These are phyloP conservation scores for Papilio protenor DNA, from an alignment of 2,888 invertebrate genomes.

Conservation along the genomic window DNA sequence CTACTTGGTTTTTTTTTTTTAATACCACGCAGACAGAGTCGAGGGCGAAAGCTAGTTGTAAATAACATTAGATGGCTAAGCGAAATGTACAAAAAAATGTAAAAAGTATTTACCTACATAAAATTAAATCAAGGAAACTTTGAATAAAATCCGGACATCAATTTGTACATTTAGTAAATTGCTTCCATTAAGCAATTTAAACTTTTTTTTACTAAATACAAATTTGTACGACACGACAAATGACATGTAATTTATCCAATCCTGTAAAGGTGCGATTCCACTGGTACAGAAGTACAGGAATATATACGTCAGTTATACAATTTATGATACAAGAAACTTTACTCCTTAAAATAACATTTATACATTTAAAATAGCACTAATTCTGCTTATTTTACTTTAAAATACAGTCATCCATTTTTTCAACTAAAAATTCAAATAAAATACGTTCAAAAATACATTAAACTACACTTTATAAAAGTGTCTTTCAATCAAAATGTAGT, in stretches of 20 bases:
- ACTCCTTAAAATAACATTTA: not conserved
- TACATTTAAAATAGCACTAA: too few relatives aligned
- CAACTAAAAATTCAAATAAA: too few relatives aligned
- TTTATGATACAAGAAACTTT: not conserved
- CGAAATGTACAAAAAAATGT: not conserved
- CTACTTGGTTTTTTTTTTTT: too few relatives aligned
- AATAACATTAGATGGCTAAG: not conserved
- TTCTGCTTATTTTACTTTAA: too few relatives aligned
- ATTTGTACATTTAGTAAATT: constrained; percentile 24
- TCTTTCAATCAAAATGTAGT: not conserved
- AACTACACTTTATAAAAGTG: not conserved
- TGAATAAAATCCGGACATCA: not conserved
- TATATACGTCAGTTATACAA: too few relatives aligned
- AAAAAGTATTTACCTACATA: not conserved
- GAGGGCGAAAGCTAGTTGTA: too few relatives aligned
- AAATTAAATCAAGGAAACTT: not conserved
- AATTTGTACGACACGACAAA: constrained; percentile 17
- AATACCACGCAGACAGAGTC: too few relatives aligned
- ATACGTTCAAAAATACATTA: too few relatives aligned
- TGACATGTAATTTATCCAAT: constrained; percentile 24
- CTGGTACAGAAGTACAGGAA: not conserved
- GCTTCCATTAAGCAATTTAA: constrained; percentile 27
- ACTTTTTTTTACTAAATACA: constrained; percentile 23
- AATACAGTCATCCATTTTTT: too few relatives aligned
- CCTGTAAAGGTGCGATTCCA: not conserved